Percentiles rank a stretch among this genome's conserved stretches.
Conservation (phyloP, 2,797 vertebrate species). For the Gorsachius magnificus region DNA sequence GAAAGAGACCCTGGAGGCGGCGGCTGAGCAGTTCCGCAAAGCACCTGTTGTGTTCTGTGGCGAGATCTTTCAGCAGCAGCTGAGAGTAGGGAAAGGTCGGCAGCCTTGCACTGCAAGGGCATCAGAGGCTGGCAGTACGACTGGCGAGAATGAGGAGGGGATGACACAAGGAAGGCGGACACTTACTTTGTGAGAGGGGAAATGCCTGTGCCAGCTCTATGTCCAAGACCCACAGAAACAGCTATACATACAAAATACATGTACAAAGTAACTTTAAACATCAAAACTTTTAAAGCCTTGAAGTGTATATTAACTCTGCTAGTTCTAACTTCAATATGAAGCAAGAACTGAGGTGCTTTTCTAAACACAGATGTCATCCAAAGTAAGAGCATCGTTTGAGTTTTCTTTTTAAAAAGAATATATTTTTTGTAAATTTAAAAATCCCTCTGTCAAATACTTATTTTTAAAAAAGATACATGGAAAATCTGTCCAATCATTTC, state of each 20-base stretch:
- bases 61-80: not conserved
- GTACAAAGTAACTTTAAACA: not conserved
- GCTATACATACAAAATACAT: not conserved
- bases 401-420: not conserved
- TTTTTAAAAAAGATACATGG: not conserved
- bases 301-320: not conserved
- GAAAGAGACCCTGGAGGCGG: not conserved
- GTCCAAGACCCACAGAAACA: not conserved
- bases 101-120: not conserved
- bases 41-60: not conserved
- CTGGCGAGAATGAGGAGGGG: not conserved
- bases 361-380: not conserved
- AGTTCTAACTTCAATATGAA: not conserved
- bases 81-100: not conserved
- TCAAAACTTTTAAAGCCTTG: not conserved
- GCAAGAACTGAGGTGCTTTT: not conserved
- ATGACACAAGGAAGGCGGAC: not conserved
- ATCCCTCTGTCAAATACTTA: not conserved
- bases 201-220: not conserved
- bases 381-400: not conserved
- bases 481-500: not conserved
- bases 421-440: not conserved
- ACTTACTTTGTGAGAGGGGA: not conserved
- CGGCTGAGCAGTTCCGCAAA: not conserved
- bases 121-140: not conserved